Percentiles rank a stretch among this genome's conserved stretches.
These are phyloP conservation scores for Amphibalanus amphitrite DNA, from an alignment of 1,140 invertebrate genomes.

Conservation along the genomic window DNA sequence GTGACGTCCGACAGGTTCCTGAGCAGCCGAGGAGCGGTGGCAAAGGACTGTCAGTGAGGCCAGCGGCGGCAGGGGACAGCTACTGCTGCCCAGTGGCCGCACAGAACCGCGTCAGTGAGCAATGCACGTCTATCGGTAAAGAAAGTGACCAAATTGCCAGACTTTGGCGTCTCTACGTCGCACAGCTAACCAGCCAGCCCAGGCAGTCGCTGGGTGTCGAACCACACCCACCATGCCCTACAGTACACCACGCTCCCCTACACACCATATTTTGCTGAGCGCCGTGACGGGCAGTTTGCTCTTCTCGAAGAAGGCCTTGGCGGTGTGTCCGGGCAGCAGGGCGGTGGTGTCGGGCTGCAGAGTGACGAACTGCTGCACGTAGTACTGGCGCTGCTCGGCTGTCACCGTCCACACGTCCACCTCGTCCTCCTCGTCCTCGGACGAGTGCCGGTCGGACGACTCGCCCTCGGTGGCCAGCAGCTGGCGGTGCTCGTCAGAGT, in stretches of 20 bases:
- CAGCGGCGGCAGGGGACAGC: too few species aligned
- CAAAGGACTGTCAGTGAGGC: too few species aligned
- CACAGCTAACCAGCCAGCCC: too few species aligned
- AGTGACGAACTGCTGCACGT: constrained; percentile 71
- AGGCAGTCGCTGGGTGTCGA: too few species aligned
- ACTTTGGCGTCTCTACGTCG: not conserved
- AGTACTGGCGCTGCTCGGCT: constrained; percentile 79
- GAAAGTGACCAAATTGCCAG: not conserved
- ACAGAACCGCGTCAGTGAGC: constrained; percentile 1
- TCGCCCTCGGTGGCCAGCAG: constrained; percentile 83
- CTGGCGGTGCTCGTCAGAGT: too few species aligned
- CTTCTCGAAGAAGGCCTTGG: constrained; percentile 90
- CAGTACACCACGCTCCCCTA: constrained; percentile 15
- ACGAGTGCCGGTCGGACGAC: constrained; percentile 67
- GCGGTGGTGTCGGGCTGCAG: constrained; percentile 69
- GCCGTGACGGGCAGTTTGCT: constrained; percentile 77
- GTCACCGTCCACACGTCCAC: constrained; percentile 64
- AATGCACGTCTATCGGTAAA: not conserved
- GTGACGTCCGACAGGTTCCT: constrained; percentile 85
- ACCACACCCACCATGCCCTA: too few species aligned
- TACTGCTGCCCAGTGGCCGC: too few species aligned
- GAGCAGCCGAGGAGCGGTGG: too few species aligned
- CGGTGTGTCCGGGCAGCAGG: constrained; percentile 41
- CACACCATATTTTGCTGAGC: constrained; percentile 73
- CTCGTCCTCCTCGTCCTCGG: constrained; percentile 32